Conservation (phyloP, 1,140 invertebrate species). For the Bombus impatiens region DNA sequence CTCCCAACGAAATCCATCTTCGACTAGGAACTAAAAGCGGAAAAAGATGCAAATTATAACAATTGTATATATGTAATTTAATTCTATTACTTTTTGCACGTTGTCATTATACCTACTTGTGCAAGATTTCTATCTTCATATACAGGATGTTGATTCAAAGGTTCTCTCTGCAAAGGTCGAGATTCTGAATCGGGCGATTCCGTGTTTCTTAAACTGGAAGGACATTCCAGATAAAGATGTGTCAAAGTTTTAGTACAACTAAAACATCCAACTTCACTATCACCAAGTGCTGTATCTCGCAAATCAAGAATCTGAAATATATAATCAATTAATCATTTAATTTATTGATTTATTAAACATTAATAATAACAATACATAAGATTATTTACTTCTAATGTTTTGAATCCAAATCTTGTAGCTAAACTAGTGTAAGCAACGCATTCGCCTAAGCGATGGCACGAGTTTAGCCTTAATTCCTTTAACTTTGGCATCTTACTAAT, state of each 20-base stretch:
- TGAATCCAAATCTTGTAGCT: slow-evolving; percentile 88
- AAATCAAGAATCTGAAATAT: slow-evolving; percentile 84
- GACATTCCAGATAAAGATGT: slow-evolving; percentile 85
- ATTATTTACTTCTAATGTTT: slow-evolving; percentile 83
- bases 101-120: slow-evolving; percentile 59
- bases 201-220: slow-evolving; percentile 65
- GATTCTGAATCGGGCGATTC: slow-evolving; percentile 59
- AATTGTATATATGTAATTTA: neutral
- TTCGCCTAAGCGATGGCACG: slow-evolving; percentile 86
- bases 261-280: slow-evolving; percentile 87
- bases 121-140: slow-evolving; percentile 73
- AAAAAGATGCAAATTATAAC: neutral
- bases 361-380: neutral
- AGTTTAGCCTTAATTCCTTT: slow-evolving; percentile 84
- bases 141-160: slow-evolving; percentile 53
- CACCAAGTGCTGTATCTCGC: slow-evolving; percentile 85
- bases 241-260: slow-evolving; percentile 84
- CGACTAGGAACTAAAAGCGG: slow-evolving; percentile 54
- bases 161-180: slow-evolving; percentile 39
- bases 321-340: neutral
- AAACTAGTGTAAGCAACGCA: slow-evolving; percentile 90
- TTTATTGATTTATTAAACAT: neutral
- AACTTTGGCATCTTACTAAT: slow-evolving; percentile 87
- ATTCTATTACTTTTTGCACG: neutral
- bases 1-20: slow-evolving; percentile 53